Base-by-base conservation (phyloP, 2,888 invertebrate genomes). In the Scaptomyza caliginosa region DNA sequence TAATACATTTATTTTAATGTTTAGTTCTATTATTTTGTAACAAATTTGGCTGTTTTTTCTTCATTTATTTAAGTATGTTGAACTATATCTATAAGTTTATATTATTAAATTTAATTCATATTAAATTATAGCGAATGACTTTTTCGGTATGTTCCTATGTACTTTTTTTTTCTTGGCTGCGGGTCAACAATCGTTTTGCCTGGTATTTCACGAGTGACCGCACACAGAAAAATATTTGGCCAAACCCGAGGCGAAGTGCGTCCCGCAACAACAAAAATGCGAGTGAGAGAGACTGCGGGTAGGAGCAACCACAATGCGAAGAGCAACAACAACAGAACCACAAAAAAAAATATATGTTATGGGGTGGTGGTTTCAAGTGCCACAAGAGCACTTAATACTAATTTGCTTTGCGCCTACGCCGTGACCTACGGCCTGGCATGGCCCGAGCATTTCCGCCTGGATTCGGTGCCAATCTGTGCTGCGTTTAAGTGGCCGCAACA, bases 381-480 rank as follows among this genome's bases (percentile, higher is more conserved):
- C 81, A 68, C 77, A 72, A 80, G 86, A 88, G 88, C 88, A 84
- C 83, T 84, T 84, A 86, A 84, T 84, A 88, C 83, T 84, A 84
- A 84, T 84, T 84, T 88, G 83, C 88, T 84, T 88, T 84, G 83
- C 86, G 83, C 83, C 83, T 84, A 84, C 77, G 70, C 67, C 74
- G 77, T 86, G 82, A 85, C 87, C 81, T 82, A 82, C 86, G 81
- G 85, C 81, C 75, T 77, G 86, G 49, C 60, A 34, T 34, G 50
- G 32, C 52, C 67, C 49, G 38, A 16, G 45, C 69, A 63, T 69
- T 83, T 86, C 78, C 79, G 57, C 28, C 58, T 60, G 71, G 78
- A 77, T 54, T 69, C 59, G 52, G 48, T 51, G 66, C 66, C 86
- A 87, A 87, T 82, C 82, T 82, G 83, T 87, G 83, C 74, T 60